Evolutionary conservation across 2,113 vertebrate species (phyloP).

Genomic region (Calidris pugnax): DNA sequence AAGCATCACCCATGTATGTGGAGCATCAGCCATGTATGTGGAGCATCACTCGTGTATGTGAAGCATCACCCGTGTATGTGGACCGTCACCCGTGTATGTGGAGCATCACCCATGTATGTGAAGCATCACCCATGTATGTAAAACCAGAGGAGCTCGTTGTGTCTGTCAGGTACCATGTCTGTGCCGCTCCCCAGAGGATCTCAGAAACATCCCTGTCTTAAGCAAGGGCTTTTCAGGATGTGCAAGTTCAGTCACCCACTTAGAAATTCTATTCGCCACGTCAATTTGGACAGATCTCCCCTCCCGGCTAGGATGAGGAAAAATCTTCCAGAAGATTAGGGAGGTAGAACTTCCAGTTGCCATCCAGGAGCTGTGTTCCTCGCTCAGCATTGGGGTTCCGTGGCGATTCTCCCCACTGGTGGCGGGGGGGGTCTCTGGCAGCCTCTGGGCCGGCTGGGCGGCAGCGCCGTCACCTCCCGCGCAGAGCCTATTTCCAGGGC

Average conservation of each 20-base stretch:
- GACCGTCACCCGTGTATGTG: rapidly evolving
- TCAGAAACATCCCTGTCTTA: background rate
- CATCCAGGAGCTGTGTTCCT: background rate
- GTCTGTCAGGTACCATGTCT: rapidly evolving
- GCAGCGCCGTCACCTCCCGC: background rate
- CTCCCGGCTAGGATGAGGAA: background rate
- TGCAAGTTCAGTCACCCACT: rapidly evolving
- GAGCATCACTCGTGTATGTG: too few relatives aligned
- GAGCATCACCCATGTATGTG: too few relatives aligned
- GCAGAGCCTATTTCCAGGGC: constrained; percentile 7
- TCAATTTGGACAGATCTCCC: background rate
- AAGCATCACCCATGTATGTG: rapidly evolving
- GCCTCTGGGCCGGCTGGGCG: background rate
- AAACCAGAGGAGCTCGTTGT: background rate
- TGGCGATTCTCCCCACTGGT: background rate
- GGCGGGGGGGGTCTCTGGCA: background rate
- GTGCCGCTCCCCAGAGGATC: rapidly evolving
- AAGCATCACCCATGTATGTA: too few relatives aligned
- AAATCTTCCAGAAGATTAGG: rapidly evolving
- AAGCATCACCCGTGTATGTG: rapidly evolving
- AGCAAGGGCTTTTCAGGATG: background rate
- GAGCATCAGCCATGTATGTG: too few relatives aligned
- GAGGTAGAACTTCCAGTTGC: background rate
- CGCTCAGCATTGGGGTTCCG: rapidly evolving
- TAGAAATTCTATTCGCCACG: rapidly evolving